phyloP scores from a whole-genome alignment of 1,140 invertebrate genomes.

The Harlomillsia oculata region DNA sequence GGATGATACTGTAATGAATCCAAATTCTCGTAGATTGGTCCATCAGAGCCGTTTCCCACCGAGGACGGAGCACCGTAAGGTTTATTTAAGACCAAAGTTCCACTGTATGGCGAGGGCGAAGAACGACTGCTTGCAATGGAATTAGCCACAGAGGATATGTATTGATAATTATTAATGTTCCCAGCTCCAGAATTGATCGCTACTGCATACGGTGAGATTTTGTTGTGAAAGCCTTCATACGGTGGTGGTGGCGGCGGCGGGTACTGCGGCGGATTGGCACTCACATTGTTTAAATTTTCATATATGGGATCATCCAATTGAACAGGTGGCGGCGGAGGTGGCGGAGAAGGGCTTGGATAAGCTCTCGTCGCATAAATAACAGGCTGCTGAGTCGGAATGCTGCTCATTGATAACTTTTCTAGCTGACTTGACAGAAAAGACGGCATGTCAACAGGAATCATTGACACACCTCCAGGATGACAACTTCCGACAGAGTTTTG shows the following conservation, averaged over 20 bases:
- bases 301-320: slow-evolving; percentile 21
- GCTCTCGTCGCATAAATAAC: no score
- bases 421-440: background rate
- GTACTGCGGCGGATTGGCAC: slow-evolving; percentile 15
- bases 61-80: slow-evolving; percentile 3
- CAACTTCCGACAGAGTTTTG: no score
- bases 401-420: slow-evolving; percentile 2
- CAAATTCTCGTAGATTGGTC: slow-evolving; percentile 29
- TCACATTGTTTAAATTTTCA: slow-evolving; percentile 12
- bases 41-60: slow-evolving; percentile 8
- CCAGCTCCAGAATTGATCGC: background rate
- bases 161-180: slow-evolving; percentile 7
- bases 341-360: slow-evolving; percentile 7
- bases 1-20: no score
- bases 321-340: slow-evolving; percentile 3
- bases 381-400: background rate
- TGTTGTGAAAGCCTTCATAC: slow-evolving; percentile 27
- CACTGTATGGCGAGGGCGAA: slow-evolving; percentile 20
- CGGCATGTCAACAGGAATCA: no score
- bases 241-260: slow-evolving; percentile 23
- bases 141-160: slow-evolving; percentile 11
- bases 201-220: slow-evolving; percentile 10
- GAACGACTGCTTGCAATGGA: slow-evolving; percentile 22
- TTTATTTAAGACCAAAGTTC: slow-evolving; percentile 20
- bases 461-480: no score